phyloP scores from a whole-genome alignment of 92 coral and sea anemone genomes.

The Pocillopora grandis region DNA sequence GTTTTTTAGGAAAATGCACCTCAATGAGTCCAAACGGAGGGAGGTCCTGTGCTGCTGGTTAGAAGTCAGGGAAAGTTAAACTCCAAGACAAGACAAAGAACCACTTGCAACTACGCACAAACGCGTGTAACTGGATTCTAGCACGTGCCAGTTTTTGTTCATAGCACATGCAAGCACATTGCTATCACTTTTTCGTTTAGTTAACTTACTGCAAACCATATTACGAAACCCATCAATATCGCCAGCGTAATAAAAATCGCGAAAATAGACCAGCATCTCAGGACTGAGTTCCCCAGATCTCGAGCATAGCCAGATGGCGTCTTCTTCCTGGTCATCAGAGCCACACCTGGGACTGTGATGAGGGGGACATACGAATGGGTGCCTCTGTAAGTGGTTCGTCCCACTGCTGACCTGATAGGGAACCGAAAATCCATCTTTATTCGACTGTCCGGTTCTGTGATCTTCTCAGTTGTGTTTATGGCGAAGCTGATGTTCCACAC shows the following conservation, averaged over 20 bases:
- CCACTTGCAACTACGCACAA: not conserved
- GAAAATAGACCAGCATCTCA: conserved; percentile 70
- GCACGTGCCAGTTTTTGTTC: not conserved
- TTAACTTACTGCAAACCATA: conserved; percentile 74
- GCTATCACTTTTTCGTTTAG: no score
- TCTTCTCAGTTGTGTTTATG: conserved; percentile 13
- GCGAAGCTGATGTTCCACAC: conserved; percentile 29
- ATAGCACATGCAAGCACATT: no score
- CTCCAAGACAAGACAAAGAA: no score
- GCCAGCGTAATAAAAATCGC: conserved; percentile 61
- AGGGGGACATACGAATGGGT: conserved; percentile 57
- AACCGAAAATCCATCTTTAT: conserved; percentile 23
- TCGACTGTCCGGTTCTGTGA: conserved; percentile 8
- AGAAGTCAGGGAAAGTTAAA: no score
- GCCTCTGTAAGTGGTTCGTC: conserved; percentile 30
- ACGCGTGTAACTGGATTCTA: not conserved
- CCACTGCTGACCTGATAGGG: conserved; percentile 35
- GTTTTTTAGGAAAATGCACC: no score
- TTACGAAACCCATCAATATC: conserved; percentile 52
- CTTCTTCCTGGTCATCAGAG: conserved; percentile 61
- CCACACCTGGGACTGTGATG: conserved; percentile 79
- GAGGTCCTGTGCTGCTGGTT: no score
- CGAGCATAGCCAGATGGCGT: conserved; percentile 56
- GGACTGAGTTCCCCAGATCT: conserved; percentile 53
- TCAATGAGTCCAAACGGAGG: no score